Evolutionary conservation across 2,797 vertebrate genomes (phyloP).

Genomic region (Poeciliopsis presidionis): DNA sequence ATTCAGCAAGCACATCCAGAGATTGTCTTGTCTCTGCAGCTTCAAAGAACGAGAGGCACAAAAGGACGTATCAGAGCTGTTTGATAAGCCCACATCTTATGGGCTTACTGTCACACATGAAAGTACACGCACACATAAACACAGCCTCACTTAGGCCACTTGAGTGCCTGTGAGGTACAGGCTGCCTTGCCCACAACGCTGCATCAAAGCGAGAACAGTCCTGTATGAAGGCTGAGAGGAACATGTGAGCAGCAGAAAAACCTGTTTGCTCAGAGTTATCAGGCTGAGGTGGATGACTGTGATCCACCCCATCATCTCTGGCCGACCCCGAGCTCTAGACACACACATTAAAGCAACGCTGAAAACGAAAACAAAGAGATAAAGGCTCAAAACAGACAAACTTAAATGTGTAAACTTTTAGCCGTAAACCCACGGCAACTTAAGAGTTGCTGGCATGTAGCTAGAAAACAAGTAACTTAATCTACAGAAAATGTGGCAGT

Average conservation of each 20-base stretch:
- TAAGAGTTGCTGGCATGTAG: background rate
- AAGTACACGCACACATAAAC: slow-evolving; percentile 46
- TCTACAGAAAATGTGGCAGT: slow-evolving; percentile 30
- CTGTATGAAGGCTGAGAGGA: slow-evolving; percentile 38
- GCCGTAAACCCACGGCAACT: too few relatives aligned
- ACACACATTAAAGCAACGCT: background rate
- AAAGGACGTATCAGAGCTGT: slow-evolving; percentile 54
- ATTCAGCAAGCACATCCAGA: slow-evolving; percentile 37
- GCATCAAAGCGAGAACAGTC: slow-evolving; percentile 54
- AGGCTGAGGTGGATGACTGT: slow-evolving; percentile 24
- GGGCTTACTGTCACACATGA: slow-evolving; percentile 66
- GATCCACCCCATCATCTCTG: slow-evolving; percentile 24
- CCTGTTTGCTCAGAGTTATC: slow-evolving; percentile 35
- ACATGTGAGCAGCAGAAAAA: slow-evolving; percentile 43
- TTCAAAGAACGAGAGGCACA: slow-evolving; percentile 61
- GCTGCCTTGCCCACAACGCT: slow-evolving; percentile 25
- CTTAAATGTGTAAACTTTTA: background rate
- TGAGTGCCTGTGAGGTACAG: slow-evolving; percentile 52
- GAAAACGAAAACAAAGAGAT: background rate
- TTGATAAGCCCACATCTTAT: slow-evolving; percentile 68
- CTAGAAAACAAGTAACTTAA: slow-evolving; percentile 22
- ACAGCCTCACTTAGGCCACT: slow-evolving; percentile 42
- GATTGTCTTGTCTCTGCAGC: slow-evolving; percentile 52
- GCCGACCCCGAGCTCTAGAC: background rate
- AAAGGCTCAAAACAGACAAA: background rate